Evolutionary conservation across 1,140 invertebrate species (phyloP).

Genomic region (Globodera ellingtonae): DNA sequence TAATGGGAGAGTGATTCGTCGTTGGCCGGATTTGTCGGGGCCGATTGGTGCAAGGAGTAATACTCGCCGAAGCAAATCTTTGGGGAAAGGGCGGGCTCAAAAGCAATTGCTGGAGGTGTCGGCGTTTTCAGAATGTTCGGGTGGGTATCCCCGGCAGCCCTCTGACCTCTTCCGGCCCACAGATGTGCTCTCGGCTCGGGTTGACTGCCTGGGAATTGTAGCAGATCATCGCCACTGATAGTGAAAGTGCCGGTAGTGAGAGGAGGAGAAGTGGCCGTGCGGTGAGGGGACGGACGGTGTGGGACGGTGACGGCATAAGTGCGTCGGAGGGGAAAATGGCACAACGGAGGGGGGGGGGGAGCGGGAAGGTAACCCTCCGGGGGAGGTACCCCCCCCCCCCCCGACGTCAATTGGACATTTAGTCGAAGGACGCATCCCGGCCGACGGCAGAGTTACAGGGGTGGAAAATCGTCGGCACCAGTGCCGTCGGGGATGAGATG

Average conservation of each 20-base stretch:
- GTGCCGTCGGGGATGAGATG: too few species aligned
- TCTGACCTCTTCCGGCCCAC: constrained; percentile 9
- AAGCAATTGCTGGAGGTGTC: too few species aligned
- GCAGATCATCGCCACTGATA: not conserved
- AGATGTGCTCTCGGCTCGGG: not conserved
- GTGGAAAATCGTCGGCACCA: too few species aligned
- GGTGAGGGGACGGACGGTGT: too few species aligned
- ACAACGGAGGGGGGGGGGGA: not conserved
- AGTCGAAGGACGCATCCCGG: not conserved
- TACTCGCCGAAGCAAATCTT: constrained; percentile 8
- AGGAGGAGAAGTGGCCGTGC: not conserved
- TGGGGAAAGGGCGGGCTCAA: not conserved
- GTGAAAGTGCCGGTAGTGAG: not conserved
- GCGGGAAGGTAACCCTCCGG: not conserved
- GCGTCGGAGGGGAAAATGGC: not conserved
- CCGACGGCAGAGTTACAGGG: not conserved
- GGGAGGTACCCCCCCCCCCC: not conserved
- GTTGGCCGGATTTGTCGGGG: not conserved
- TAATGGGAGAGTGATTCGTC: constrained; percentile 11
- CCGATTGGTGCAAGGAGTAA: not conserved
- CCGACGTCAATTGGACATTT: not conserved
- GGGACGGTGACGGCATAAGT: too few species aligned
- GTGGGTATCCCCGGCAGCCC: not conserved
- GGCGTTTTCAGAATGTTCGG: not conserved
- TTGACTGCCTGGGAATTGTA: not conserved